Percentiles rank a stretch among this genome's conserved stretches.
Conservation (phyloP, 2,797 vertebrate species). For the Diglossa cyanea region DNA sequence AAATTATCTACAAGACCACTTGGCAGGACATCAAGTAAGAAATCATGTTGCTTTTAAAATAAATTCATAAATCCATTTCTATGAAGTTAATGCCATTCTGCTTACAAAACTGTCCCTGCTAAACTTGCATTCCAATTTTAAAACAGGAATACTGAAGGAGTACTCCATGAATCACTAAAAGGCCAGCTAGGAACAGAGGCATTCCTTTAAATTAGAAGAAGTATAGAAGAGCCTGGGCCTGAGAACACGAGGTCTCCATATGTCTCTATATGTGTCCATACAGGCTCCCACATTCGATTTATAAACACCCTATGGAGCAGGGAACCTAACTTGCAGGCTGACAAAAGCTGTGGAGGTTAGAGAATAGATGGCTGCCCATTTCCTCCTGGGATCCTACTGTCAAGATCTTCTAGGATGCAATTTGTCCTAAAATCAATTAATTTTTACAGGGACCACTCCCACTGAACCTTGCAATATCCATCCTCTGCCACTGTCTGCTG, state of each 20-base stretch:
- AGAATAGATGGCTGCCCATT: constrained; percentile 61
- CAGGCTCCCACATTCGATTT: constrained; percentile 46
- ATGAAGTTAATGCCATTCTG: not conserved
- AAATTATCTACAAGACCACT: not conserved
- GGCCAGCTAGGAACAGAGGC: constrained; percentile 9
- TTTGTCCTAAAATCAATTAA: constrained; percentile 73
- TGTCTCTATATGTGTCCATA: constrained; percentile 65
- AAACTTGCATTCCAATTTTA: constrained; percentile 2
- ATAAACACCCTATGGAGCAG: constrained; percentile 51
- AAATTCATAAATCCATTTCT: not conserved
- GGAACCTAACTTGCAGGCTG: constrained; percentile 42
- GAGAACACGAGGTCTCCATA: constrained; percentile 67
- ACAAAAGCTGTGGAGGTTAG: constrained; percentile 65
- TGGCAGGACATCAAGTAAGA: not conserved
- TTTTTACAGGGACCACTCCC: constrained; percentile 60
- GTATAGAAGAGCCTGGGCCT: not conserved
- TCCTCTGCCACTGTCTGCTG: constrained; percentile 62
- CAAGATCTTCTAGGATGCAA: constrained; percentile 58
- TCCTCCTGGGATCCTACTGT: constrained; percentile 61
- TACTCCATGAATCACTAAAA: constrained; percentile 15
- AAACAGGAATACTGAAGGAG: constrained; percentile 2
- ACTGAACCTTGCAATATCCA: constrained; percentile 68
- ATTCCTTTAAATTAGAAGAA: constrained; percentile 48
- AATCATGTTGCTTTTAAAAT: not conserved
- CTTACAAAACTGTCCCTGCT: not conserved